Base-by-base conservation (phyloP, 2,113 vertebrate species). In the Megaceryle torquata region DNA sequence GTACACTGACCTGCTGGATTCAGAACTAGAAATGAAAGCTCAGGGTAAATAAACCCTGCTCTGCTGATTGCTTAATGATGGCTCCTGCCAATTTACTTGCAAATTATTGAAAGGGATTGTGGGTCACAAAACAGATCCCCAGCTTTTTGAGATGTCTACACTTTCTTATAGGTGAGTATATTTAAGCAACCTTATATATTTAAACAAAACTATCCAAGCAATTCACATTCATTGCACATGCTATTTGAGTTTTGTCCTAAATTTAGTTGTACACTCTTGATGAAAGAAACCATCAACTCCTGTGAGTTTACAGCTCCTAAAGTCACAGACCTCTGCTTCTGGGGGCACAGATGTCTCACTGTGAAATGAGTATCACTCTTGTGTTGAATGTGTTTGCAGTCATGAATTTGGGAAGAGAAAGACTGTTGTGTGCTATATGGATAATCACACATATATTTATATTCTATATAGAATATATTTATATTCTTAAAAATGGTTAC, bases 221-320 rank as follows among this genome's bases (percentile, higher is more conserved):
- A 16, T 19, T 10, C 18, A 22, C 14, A 2, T 37, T 76, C 33
- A 16, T 56, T 57, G 41, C 2, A 3, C 8, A 1, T 9, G 3
- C 16, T 72, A 6, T 77, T 33, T 71, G 33, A 81, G 26, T 41
- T 76, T 85, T 63, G 18, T 17, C 25, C 77, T 67, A 44, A 44
- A 77, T 41, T 61, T n/a, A 53, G 20, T 78, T 88, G 37, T 48
- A 82, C 85, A 22, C 7, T 3, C 25, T 72, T 85, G 4, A 3
- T 31, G 37, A 53, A 41, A 56, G 33, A 20, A 81, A 41, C 17
- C 51, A 28, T 63, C 57, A 51, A 1, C 17, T 48, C 6, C 39
- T 18, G n/a, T 50, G 39, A 65, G 37, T 41, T 20, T 60, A 35
- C 44, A 54, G 44, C 41, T 71, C 16, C 61, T 43, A 1, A 64